Evolutionary conservation across 2,797 vertebrate genomes (phyloP).

Genomic region (Geotrypetes seraphini): DNA sequence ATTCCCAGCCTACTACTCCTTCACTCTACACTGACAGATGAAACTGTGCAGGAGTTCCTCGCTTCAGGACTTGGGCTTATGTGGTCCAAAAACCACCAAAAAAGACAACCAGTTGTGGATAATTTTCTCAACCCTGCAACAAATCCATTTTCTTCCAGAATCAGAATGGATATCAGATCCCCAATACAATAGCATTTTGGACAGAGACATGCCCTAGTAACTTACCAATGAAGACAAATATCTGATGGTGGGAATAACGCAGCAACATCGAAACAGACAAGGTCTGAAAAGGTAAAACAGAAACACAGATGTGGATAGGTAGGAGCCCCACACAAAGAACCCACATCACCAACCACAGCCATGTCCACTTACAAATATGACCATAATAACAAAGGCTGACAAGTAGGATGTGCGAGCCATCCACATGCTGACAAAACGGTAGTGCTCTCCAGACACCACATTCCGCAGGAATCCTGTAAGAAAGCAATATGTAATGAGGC

Average conservation of each 20-base stretch:
- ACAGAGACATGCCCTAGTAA: background rate
- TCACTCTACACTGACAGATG: too few relatives aligned
- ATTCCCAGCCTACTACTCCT: too few relatives aligned
- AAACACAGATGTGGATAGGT: background rate
- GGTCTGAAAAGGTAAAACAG: constrained; percentile 56
- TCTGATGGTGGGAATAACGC: constrained; percentile 94
- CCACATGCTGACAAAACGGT: constrained; percentile 98
- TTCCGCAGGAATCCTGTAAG: constrained; percentile 91
- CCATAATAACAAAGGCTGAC: constrained; percentile 95
- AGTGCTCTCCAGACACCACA: constrained; percentile 92
- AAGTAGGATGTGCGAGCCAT: constrained; percentile 93
- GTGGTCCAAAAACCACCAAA: too few relatives aligned
- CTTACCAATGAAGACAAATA: constrained; percentile 97
- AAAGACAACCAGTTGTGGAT: too few relatives aligned
- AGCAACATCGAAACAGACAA: constrained; percentile 93
- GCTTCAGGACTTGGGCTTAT: too few relatives aligned
- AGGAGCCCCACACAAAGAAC: background rate
- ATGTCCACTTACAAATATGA: constrained; percentile 81
- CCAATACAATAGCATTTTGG: too few relatives aligned
- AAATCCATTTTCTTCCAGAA: too few relatives aligned
- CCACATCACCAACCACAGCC: background rate
- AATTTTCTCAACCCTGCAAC: too few relatives aligned
- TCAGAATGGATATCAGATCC: too few relatives aligned
- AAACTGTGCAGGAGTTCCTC: too few relatives aligned
- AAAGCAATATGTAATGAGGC: too few relatives aligned